Conservation (phyloP, 2,113 vertebrate genomes). For the Epinephelus moara region DNA sequence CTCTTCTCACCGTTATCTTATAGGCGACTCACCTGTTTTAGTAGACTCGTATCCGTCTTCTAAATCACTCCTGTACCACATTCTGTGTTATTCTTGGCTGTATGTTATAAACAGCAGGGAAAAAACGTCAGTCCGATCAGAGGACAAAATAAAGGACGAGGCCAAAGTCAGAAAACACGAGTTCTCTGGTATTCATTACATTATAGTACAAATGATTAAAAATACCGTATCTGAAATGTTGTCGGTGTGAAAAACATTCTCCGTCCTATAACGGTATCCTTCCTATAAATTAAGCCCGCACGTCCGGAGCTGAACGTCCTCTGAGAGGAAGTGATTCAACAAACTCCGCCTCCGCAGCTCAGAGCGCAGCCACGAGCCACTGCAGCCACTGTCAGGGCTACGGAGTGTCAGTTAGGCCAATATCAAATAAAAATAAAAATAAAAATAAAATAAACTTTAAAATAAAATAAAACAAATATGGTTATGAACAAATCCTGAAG, state of each 20-base stretch:
- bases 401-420: too few relatives aligned
- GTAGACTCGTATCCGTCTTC: constrained; percentile 48
- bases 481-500: too few relatives aligned
- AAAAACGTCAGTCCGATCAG: background rate
- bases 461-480: too few relatives aligned
- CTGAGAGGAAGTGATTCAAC: constrained; percentile 4
- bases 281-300: background rate
- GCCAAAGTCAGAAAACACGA: background rate
- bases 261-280: constrained; percentile 14
- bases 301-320: background rate
- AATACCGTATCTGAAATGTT: too few relatives aligned
- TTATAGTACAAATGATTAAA: too few relatives aligned
- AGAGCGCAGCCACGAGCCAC: background rate
- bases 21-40: constrained; percentile 51
- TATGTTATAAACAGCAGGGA: background rate
- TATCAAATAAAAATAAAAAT: too few relatives aligned
- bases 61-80: constrained; percentile 43
- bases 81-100: background rate
- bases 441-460: too few relatives aligned
- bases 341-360: constrained; percentile 15
- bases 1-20: background rate
- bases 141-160: constrained; percentile 6
- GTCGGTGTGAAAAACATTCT: background rate
- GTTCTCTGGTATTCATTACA: background rate
- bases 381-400: too few relatives aligned